Base-by-base conservation (phyloP, 2,888 invertebrate genomes). In the Bellardia bayeri region DNA sequence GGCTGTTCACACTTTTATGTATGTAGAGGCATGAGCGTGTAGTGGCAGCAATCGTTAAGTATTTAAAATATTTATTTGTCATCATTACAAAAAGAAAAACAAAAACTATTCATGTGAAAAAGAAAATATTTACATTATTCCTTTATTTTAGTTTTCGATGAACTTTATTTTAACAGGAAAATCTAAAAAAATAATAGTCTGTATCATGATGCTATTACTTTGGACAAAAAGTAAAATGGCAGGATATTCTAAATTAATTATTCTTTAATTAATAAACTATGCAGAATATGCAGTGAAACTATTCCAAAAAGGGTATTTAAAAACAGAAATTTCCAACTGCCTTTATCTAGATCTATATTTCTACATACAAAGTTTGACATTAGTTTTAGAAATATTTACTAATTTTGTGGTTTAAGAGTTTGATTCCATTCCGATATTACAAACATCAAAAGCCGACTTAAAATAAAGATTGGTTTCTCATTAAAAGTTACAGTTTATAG, bases 31-130 rank as follows among this genome's bases (percentile, higher is more conserved):
- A 66, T 23, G 2, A 40, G 51, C 30, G 45, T 7, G 16, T 40
- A 51, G 30, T 51, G 37, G 16, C 68, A 79, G 40, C 40, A 54
- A 61, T 33, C 14, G 14, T 79, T 74, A 61, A 61, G 54, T 23
- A 61, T 72, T 66, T 58, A 58, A 79, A 74, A 68, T 68, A 80
- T 45, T 79, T 84, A 58, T 69, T 78, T 84, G 11, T 78, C 33
- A 58, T 78, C 37, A 7, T 64, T 49, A 58, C 30, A 71, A 40
- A 64, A 56, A 54, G 42, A 30, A 23, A 23, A 23, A 23, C 23
- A 23, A 23, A 23, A 23, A 23, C 23, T 63, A 33, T 61, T 33
- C 2, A 8, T 56, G 49, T 68, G 69, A 42, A 51, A 40, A 63
- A 63, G 42, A 61, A 82, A 83, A 76, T 64, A 49, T 83, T 83